phyloP scores from a whole-genome alignment of 2,113 vertebrate species.

The Zootoca vivipara region DNA sequence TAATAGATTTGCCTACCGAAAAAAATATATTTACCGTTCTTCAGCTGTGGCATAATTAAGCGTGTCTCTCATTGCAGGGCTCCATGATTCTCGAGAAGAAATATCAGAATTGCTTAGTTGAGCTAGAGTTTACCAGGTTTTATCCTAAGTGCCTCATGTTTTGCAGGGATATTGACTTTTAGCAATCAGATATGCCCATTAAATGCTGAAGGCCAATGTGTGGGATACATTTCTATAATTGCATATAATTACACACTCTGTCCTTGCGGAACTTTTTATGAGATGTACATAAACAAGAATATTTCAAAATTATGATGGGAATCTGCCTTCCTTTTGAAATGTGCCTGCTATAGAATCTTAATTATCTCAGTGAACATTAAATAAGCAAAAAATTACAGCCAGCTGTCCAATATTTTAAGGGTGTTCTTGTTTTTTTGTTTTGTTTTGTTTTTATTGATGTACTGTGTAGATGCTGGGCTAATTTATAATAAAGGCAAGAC shows the following conservation, averaged over 20 bases:
- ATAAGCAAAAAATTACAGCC: constrained; percentile 50
- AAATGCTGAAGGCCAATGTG: constrained; percentile 61
- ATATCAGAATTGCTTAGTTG: constrained; percentile 56
- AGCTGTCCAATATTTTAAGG: constrained; percentile 22
- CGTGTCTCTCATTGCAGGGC: constrained; percentile 46
- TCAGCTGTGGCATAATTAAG: constrained; percentile 56
- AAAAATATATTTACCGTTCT: constrained; percentile 55
- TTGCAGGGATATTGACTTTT: constrained; percentile 62
- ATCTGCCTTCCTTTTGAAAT: constrained; percentile 42
- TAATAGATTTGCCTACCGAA: constrained; percentile 47
- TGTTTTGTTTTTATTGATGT: neutral
- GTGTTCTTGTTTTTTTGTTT: neutral
- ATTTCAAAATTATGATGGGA: constrained; percentile 56
- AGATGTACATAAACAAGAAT: constrained; percentile 46
- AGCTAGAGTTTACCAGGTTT: constrained; percentile 40
- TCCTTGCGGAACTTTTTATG: constrained; percentile 63
- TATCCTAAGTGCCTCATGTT: constrained; percentile 58
- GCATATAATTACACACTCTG: constrained; percentile 52
- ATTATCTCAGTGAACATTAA: constrained; percentile 36
- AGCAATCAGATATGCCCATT: constrained; percentile 68
- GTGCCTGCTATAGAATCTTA: constrained; percentile 32
- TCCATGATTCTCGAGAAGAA: constrained; percentile 48
- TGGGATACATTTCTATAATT: constrained; percentile 64
- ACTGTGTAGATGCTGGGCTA: neutral
- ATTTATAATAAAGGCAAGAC: constrained; percentile 29